These are phyloP conservation scores for Alouatta palliata DNA, from an alignment of 2,113 vertebrate genomes.

Conservation along the genomic window DNA sequence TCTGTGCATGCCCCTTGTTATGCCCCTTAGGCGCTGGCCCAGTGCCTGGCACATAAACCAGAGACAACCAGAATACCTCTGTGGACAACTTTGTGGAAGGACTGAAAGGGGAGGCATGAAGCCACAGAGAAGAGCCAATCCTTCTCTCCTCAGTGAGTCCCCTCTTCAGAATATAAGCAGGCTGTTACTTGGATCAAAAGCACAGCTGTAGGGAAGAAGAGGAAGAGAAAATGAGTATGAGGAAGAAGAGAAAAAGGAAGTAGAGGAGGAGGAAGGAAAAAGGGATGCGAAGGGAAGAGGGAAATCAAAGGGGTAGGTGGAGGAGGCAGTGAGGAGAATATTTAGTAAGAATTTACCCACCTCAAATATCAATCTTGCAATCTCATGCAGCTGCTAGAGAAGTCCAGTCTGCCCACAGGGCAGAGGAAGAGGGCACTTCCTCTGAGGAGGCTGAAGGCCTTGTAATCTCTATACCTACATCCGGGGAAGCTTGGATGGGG, in stretches of 20 bases:
- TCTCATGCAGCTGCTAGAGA: background rate
- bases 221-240: background rate
- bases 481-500: background rate
- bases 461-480: background rate
- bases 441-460: background rate
- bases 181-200: constrained; percentile 67
- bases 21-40: background rate
- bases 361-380: background rate
- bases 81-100: background rate
- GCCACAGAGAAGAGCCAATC: background rate
- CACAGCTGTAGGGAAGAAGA: constrained; percentile 55
- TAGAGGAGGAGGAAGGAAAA: background rate
- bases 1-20: background rate
- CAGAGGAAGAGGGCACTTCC: background rate
- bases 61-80: too few relatives aligned
- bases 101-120: background rate
- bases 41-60: background rate
- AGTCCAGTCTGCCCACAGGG: background rate
- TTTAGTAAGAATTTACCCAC: background rate
- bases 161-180: background rate
- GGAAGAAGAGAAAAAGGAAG: background rate
- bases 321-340: background rate
- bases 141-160: background rate
- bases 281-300: background rate
- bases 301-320: background rate